These are phyloP conservation scores for Zaprionus davidi DNA, from an alignment of 1,140 invertebrate genomes.

Conservation along the genomic window DNA sequence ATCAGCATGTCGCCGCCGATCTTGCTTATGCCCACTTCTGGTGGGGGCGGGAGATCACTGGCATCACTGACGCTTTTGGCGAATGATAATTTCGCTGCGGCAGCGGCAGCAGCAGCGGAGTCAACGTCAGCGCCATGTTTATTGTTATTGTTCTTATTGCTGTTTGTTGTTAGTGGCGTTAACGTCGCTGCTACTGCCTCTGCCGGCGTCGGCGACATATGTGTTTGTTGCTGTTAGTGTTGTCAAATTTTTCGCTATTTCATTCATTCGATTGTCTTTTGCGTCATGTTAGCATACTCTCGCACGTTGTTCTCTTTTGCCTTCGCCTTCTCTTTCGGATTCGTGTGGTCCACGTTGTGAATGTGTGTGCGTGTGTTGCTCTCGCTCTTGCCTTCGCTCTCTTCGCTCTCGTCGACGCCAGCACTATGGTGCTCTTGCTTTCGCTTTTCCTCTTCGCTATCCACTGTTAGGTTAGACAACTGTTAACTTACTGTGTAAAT, in stretches of 20 bases:
- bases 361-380: too few species aligned
- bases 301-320: neutral
- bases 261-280: conserved; percentile 32
- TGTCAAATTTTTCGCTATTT: conserved; percentile 24
- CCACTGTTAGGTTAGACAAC: neutral
- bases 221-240: conserved; percentile 12
- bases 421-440: neutral
- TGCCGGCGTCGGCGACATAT: conserved; percentile 40
- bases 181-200: conserved; percentile 33
- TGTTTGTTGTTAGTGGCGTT: conserved; percentile 6
- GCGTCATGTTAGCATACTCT: conserved; percentile 35
- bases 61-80: neutral
- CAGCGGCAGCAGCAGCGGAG: neutral
- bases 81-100: neutral
- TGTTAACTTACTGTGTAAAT: neutral
- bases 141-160: neutral
- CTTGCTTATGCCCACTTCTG: conserved; percentile 39
- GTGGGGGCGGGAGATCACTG: conserved; percentile 9
- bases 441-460: neutral
- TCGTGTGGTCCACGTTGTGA: too few species aligned
- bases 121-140: neutral
- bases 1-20: conserved; percentile 52
- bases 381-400: neutral
- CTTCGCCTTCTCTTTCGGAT: neutral
- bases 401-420: neutral